phyloP scores from a whole-genome alignment of 1,140 invertebrate genomes.

The Aethina tumida region DNA sequence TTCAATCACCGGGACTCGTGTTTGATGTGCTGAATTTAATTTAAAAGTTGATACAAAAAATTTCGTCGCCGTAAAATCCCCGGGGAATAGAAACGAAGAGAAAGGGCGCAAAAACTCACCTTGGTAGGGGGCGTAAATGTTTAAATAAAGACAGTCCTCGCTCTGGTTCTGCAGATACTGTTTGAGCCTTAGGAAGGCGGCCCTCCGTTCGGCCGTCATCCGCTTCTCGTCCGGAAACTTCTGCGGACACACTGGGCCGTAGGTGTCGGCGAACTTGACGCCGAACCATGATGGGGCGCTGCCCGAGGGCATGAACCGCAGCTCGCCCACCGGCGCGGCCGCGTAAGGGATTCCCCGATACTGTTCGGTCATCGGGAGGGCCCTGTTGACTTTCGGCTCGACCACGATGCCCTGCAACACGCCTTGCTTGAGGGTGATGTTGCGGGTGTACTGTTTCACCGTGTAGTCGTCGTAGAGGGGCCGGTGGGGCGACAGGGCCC shows the following conservation, averaged over 20 bases:
- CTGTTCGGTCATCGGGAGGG: slow-evolving; percentile 46
- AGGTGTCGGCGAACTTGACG: slow-evolving; percentile 46
- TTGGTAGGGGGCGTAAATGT: slow-evolving; percentile 80
- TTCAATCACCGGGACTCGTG: no score
- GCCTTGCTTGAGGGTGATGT: slow-evolving; percentile 30
- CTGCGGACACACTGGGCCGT: slow-evolving; percentile 81
- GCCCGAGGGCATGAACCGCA: slow-evolving; percentile 78
- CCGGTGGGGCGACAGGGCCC: slow-evolving; percentile 1
- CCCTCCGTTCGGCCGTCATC: slow-evolving; percentile 53
- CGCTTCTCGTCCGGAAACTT: slow-evolving; percentile 50
- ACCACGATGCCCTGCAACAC: slow-evolving; percentile 47
- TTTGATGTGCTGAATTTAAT: no score
- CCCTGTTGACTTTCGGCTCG: slow-evolving; percentile 40
- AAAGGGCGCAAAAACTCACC: slow-evolving; percentile 47
- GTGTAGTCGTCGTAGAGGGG: slow-evolving; percentile 13
- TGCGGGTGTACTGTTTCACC: slow-evolving; percentile 18
- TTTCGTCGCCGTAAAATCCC: no score
- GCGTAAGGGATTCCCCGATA: slow-evolving; percentile 82
- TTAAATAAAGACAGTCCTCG: slow-evolving; percentile 89
- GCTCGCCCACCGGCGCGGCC: slow-evolving; percentile 68
- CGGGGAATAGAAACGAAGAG: no score
- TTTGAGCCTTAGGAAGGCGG: slow-evolving; percentile 59
- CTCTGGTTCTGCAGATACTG: slow-evolving; percentile 63
- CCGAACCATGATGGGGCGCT: slow-evolving; percentile 28
- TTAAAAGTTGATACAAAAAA: no score